A percentile compares a stretch with the other conserved stretches of the same genome.
Evolutionary conservation across 1,140 invertebrate species (phyloP).

Genomic region (Leptopilina boulardi): DNA sequence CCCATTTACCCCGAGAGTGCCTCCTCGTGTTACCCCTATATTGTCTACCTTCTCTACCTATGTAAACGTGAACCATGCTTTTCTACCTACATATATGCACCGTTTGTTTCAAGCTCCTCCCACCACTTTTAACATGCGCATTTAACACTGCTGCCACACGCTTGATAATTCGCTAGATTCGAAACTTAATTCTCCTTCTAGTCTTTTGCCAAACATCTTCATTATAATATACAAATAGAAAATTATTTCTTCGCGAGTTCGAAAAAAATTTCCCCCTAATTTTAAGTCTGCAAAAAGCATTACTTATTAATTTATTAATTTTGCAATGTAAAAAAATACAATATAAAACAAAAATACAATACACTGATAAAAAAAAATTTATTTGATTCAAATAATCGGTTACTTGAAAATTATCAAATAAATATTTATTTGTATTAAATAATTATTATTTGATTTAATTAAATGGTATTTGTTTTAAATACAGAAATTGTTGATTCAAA

Average conservation of each 20-base stretch:
- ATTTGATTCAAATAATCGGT: no score
- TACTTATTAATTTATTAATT: no score
- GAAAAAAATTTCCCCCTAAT: neutral
- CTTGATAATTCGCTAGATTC: neutral
- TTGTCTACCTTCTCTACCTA: slow-evolving; percentile 52
- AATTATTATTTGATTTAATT: no score
- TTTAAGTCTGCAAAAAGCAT: no score
- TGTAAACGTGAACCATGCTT: slow-evolving; percentile 48
- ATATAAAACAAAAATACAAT: no score
- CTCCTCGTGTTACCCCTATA: slow-evolving; percentile 54
- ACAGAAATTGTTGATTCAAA: no score
- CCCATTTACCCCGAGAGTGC: slow-evolving; percentile 66
- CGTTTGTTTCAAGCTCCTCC: slow-evolving; percentile 30
- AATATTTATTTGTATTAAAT: no score
- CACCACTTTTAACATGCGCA: slow-evolving; percentile 26
- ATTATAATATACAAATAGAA: neutral
- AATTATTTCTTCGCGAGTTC: neutral
- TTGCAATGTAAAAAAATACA: no score
- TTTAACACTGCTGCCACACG: slow-evolving; percentile 10
- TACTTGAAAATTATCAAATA: no score
- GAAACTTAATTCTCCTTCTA: slow-evolving; percentile 14
- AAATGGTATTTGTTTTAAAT: no score
- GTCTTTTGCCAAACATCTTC: neutral
- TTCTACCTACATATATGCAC: neutral
- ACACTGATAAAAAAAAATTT: no score